Evolutionary conservation across 2,888 invertebrate species (phyloP).

Genomic region (Tinea semifulvella): DNA sequence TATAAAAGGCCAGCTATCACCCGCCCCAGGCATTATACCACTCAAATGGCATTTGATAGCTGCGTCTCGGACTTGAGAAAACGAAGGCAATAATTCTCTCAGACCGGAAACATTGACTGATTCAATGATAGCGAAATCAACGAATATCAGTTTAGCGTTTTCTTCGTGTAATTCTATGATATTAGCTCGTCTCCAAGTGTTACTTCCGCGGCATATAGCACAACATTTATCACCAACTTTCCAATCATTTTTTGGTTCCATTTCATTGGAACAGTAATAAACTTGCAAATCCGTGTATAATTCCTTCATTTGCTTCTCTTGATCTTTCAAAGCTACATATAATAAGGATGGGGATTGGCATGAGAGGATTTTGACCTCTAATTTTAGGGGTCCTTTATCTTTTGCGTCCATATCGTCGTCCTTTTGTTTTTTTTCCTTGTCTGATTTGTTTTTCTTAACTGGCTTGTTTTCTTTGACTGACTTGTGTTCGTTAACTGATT

Average conservation of each 20-base stretch:
- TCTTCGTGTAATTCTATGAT: constrained; percentile 41
- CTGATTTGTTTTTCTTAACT: background rate
- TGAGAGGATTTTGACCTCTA: constrained; percentile 57
- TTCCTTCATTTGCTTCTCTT: constrained; percentile 46
- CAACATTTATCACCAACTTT: constrained; percentile 57
- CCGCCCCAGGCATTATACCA: constrained; percentile 75
- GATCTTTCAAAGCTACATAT: constrained; percentile 63
- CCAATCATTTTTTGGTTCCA: constrained; percentile 43
- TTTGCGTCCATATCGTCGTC: constrained; percentile 40
- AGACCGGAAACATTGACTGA: constrained; percentile 50
- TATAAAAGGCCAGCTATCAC: constrained; percentile 68
- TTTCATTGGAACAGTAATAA: constrained; percentile 42
- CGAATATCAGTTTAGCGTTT: constrained; percentile 65
- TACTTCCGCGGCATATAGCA: constrained; percentile 46
- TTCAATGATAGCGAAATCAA: constrained; percentile 71
- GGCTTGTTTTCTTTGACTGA: background rate
- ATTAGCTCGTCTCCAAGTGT: constrained; percentile 72
- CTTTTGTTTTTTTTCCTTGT: too few species aligned
- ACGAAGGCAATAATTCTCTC: constrained; percentile 57
- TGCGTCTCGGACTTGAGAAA: constrained; percentile 60
- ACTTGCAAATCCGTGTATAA: constrained; percentile 65
- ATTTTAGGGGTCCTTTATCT: constrained; percentile 54
- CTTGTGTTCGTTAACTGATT: constrained; percentile 29
- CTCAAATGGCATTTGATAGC: constrained; percentile 74
- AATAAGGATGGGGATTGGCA: constrained; percentile 67